phyloP scores from a whole-genome alignment of 2,888 invertebrate species.

The Notodonta dromedarius region DNA sequence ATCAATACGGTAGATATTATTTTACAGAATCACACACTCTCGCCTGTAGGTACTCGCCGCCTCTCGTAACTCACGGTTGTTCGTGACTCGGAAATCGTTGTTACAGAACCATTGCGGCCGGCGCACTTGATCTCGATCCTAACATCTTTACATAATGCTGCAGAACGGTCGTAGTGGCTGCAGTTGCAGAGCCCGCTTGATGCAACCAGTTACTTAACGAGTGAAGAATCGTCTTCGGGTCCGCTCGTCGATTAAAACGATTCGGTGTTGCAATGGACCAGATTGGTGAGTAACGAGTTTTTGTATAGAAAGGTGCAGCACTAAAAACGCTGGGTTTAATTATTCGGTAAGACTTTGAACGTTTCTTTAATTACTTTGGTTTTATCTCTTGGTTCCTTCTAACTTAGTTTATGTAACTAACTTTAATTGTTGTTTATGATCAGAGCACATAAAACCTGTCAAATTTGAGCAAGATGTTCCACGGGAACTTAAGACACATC shows the following conservation, averaged over 20 bases:
- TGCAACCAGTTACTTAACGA: slow-evolving; percentile 6
- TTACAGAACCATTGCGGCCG: background rate
- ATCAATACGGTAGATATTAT: too few relatives aligned
- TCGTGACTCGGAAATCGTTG: background rate
- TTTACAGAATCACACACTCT: too few relatives aligned
- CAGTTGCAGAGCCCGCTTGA: slow-evolving; percentile 1
- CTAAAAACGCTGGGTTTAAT: background rate
- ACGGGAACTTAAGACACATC: background rate
- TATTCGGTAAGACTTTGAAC: background rate
- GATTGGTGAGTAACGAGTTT: background rate
- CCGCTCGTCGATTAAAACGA: background rate
- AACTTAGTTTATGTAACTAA: too few relatives aligned
- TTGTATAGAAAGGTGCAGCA: background rate
- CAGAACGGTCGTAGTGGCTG: background rate
- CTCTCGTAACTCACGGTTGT: background rate
- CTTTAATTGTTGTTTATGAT: too few relatives aligned
- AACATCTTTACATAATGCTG: slow-evolving; percentile 3
- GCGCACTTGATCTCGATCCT: slow-evolving; percentile 5
- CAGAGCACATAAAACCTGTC: background rate
- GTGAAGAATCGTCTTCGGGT: background rate
- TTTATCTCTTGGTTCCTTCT: background rate
- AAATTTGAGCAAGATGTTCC: background rate
- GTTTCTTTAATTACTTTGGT: background rate
- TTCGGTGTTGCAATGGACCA: background rate
- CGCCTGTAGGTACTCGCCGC: background rate